Conservation (phyloP, 2,113 vertebrate genomes). For the Pongo pygmaeus region DNA sequence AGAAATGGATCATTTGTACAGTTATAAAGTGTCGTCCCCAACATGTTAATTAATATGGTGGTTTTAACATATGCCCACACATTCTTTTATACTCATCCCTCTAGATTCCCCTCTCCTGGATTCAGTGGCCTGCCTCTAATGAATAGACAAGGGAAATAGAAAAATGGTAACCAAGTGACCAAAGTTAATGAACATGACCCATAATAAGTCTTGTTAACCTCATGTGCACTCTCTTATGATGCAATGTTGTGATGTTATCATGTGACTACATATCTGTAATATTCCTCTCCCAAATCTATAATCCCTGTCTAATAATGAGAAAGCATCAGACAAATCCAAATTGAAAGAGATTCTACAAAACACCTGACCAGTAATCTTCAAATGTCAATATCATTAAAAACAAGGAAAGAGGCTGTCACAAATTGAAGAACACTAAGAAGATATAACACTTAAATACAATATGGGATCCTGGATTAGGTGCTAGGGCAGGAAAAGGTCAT, state of each 20-base stretch:
- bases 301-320: too few species aligned
- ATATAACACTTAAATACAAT: not conserved
- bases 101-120: not conserved
- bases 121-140: not conserved
- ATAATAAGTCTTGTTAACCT: not conserved
- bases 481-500: not conserved
- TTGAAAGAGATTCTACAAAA: not conserved
- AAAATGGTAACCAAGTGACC: not conserved
- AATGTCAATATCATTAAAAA: not conserved
- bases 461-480: not conserved
- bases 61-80: not conserved
- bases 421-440: not conserved
- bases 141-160: not conserved
- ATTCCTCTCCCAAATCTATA: not conserved
- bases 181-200: not conserved
- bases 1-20: not conserved
- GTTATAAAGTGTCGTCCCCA: not conserved
- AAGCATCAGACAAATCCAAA: not conserved
- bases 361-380: not conserved
- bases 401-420: not conserved
- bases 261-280: not conserved
- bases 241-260: not conserved
- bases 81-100: not conserved
- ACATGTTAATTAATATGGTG: not conserved
- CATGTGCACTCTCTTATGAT: not conserved